Conservation (phyloP, 2,797 vertebrate species). For the Alexandromys oeconomus region DNA sequence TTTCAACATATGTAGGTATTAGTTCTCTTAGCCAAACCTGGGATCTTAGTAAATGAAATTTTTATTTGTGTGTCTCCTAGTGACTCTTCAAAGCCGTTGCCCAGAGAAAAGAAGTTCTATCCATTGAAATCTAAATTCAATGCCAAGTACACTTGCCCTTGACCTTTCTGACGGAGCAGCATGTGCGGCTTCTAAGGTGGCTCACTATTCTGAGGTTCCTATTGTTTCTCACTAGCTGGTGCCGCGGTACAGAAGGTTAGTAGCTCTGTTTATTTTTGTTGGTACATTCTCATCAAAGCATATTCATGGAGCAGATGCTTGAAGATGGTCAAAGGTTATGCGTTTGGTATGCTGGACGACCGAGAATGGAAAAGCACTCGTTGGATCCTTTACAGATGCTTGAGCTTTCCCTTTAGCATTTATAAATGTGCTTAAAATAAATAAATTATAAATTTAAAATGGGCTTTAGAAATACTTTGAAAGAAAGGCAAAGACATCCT, state of each 20-base stretch:
- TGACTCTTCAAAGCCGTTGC: conserved; percentile 48
- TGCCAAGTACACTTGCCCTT: conserved; percentile 70
- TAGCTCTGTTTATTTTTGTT: conserved; percentile 51
- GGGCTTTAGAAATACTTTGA: conserved; percentile 51
- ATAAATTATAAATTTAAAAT: background rate
- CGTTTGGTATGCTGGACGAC: background rate
- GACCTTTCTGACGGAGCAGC: conserved; percentile 60
- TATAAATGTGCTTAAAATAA: too few species aligned
- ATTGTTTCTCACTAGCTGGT: conserved; percentile 62
- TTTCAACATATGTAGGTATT: background rate
- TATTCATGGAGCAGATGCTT: conserved; percentile 46
- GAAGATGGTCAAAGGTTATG: conserved; percentile 30
- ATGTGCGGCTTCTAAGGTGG: background rate
- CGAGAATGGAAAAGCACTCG: conserved; percentile 7
- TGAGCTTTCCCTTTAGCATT: background rate
- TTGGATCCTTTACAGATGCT: background rate
- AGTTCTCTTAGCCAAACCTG: background rate
- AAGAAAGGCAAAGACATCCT: background rate
- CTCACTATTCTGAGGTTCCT: background rate
- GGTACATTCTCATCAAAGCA: conserved; percentile 14
- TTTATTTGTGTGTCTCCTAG: conserved; percentile 23
- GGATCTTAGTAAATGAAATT: background rate
- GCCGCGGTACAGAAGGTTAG: background rate
- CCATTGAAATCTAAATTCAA: conserved; percentile 69
- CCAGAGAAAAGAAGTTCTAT: conserved; percentile 12